Base-by-base conservation (phyloP, 2,113 vertebrate genomes). In the Orthonyx spaldingii region DNA sequence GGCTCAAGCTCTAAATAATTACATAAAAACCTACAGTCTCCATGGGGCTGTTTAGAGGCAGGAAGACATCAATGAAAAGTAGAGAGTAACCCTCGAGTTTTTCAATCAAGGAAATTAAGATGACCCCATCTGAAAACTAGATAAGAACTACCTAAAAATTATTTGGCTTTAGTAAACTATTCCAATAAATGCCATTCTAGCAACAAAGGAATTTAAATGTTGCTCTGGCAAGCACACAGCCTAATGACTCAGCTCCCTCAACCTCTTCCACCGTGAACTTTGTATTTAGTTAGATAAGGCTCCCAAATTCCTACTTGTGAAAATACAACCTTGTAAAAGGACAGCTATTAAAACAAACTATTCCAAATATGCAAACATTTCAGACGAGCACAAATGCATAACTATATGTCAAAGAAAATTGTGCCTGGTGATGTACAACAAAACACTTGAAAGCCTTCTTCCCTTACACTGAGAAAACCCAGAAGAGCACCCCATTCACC, bases 61-160 rank as follows among this genome's bases (percentile, higher is more conserved):
- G 97, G 94, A 97, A 98, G 96, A 99, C 99, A 44, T 98, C 95
- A 84, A 91, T 97, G 28, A 99, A 94, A 33, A 99, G 98, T 93
- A 99, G 87, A 94, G 99, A 99, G 96, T 98, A 99, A 35, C 98
- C 99, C 55, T 98, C 98, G 65, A 99, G 96, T 72, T 99, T 99
- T 95, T 99, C 99, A 22, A 99, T 99, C 94, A 99, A 96, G 97
- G 99, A 93, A 46, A 99, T 98, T 37, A 99, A 93, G 91, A 99
- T 98, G 76, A 99, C 99, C 1, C 99, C 99, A 49, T 99, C 99
- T 97, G 99, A 97, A 98, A 99, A 98, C 99, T 99, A 16, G 39
- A 95, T 44, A 90, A 84, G 46, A 76, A 82, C 23, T 20, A 50
- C 21, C 37, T 41, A 11, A 65, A 13, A 55, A 86, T 76, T 85